Conservation (phyloP, 2,113 vertebrate genomes). For the Pleuronectes platessa region DNA sequence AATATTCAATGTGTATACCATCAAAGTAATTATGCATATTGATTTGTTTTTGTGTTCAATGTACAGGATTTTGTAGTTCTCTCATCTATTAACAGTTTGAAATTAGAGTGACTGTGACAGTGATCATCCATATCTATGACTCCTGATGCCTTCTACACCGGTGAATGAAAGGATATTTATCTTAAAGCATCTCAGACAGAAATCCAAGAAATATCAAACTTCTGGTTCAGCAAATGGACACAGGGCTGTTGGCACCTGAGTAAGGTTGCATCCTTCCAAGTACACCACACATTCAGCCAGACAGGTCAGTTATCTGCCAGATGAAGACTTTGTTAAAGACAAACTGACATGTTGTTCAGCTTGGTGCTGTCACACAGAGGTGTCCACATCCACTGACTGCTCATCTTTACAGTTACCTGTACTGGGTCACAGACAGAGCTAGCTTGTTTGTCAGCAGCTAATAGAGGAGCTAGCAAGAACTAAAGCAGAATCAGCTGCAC, state of each 20-base stretch:
- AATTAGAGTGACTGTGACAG: no score
- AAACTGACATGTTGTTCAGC: not conserved
- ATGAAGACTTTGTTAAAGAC: not conserved
- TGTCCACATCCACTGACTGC: not conserved
- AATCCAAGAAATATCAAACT: not conserved
- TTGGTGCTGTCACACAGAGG: not conserved
- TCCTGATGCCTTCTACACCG: no score
- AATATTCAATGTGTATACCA: no score
- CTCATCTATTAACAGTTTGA: no score
- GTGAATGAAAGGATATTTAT: no score
- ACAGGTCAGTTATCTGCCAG: not conserved
- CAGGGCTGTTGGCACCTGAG: not conserved
- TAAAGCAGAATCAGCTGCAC: conserved; percentile 15
- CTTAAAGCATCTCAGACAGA: not conserved
- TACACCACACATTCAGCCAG: not conserved
- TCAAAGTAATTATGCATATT: no score
- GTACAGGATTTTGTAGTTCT: no score
- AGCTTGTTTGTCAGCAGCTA: conserved; percentile 14
- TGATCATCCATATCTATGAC: no score
- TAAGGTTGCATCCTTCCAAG: no score
- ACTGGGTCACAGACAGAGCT: conserved; percentile 11
- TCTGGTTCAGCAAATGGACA: not conserved
- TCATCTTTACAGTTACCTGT: not conserved
- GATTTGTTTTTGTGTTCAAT: no score
- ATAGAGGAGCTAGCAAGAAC: not conserved